These are phyloP conservation scores for Mechanitis mazaeus DNA, from an alignment of 2,888 invertebrate species.

Conservation along the genomic window DNA sequence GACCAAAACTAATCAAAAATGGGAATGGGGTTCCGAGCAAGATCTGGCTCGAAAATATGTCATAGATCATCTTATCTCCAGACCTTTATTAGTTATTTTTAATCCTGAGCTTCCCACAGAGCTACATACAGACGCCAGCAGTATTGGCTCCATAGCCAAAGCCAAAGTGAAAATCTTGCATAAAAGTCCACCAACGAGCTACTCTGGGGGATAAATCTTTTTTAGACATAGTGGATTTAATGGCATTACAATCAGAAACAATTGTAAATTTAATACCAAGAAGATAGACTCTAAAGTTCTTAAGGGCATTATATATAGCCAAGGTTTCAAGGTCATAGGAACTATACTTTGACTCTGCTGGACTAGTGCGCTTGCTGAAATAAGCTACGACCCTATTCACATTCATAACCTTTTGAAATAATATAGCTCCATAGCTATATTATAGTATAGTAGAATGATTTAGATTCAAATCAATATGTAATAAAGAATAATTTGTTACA, in stretches of 20 bases:
- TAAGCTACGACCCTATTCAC: too few species aligned
- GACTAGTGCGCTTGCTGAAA: too few species aligned
- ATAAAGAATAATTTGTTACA: not conserved
- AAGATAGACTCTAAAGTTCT: too few species aligned
- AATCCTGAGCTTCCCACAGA: conserved; percentile 29
- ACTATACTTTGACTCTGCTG: too few species aligned
- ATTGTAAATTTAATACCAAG: too few species aligned
- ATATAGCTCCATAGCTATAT: conserved; percentile 34
- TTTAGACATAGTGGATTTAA: too few species aligned
- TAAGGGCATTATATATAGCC: too few species aligned
- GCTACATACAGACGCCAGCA: conserved; percentile 32
- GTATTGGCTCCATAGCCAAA: conserved; percentile 27
- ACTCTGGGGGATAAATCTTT: too few species aligned
- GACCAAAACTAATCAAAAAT: conserved; percentile 32
- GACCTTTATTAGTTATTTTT: conserved; percentile 27
- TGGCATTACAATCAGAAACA: too few species aligned
- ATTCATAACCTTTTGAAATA: conserved; percentile 28
- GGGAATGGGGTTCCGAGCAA: conserved; percentile 35
- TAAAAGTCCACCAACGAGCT: too few species aligned
- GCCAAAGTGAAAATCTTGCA: conserved; percentile 28
- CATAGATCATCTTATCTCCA: conserved; percentile 24
- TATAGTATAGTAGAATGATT: too few species aligned
- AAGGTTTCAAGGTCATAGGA: too few species aligned
- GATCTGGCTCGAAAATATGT: conserved; percentile 29
- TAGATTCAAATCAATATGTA: not conserved